Percentiles rank a stretch among this genome's conserved stretches.
These are phyloP conservation scores for Tragelaphus strepsiceros DNA, from an alignment of 2,113 vertebrate genomes.

Conservation along the genomic window DNA sequence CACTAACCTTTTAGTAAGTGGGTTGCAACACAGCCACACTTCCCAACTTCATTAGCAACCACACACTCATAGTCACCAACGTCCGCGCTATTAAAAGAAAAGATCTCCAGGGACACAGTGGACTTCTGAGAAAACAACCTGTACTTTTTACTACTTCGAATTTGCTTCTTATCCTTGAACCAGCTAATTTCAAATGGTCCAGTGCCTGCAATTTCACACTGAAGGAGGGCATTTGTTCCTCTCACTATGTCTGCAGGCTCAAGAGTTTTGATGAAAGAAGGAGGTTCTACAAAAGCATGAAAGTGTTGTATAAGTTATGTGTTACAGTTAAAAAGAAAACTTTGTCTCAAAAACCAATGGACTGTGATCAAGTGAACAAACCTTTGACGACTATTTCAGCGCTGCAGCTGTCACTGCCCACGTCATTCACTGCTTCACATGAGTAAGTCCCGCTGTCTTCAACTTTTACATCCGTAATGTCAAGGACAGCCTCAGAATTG, in stretches of 20 bases:
- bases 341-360: conserved; percentile 13
- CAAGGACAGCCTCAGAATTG: conserved; percentile 87
- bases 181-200: conserved; percentile 96
- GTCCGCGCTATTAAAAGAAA: conserved; percentile 93
- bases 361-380: conserved; percentile 80
- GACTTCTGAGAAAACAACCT: conserved; percentile 88
- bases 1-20: conserved; percentile 96
- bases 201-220: conserved; percentile 93
- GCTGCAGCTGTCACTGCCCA: conserved; percentile 93
- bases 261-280: conserved; percentile 91
- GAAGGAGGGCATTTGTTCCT: conserved; percentile 87
- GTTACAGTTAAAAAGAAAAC: background rate
- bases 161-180: conserved; percentile 95
- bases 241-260: conserved; percentile 91
- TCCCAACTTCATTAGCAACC: conserved; percentile 95
- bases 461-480: conserved; percentile 87
- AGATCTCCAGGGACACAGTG: conserved; percentile 90
- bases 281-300: conserved; percentile 90
- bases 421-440: conserved; percentile 95
- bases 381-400: conserved; percentile 93
- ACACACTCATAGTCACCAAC: conserved; percentile 96
- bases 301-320: conserved; percentile 61
- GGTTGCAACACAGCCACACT: conserved; percentile 87
- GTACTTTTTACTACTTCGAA: conserved; percentile 91
- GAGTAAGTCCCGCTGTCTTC: conserved; percentile 94